Evolutionary conservation across 2,797 vertebrate species (phyloP).

Genomic region (Acestrorhynchus altus): DNA sequence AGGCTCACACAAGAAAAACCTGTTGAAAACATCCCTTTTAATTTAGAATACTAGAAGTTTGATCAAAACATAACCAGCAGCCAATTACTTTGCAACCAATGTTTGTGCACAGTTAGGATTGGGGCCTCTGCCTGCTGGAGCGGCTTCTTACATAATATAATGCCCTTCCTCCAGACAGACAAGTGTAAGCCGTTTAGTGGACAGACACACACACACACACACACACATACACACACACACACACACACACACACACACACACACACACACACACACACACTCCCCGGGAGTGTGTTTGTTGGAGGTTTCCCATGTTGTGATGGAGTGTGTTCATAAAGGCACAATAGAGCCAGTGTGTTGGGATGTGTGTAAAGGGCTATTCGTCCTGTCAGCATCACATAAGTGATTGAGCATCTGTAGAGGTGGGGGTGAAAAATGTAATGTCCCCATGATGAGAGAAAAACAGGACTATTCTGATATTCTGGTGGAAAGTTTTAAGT

Average conservation of each 20-base stretch:
- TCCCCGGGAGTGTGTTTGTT: constrained; percentile 17
- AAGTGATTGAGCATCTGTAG: background rate
- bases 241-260: background rate
- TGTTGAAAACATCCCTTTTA: too few species aligned
- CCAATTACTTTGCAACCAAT: background rate
- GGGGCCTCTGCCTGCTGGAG: background rate
- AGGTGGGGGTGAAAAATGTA: constrained; percentile 1
- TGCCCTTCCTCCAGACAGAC: constrained; percentile 22
- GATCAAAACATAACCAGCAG: too few species aligned
- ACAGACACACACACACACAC: background rate
- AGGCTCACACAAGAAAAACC: too few species aligned
- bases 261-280: background rate
- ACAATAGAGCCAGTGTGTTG: constrained; percentile 35
- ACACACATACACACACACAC: background rate
- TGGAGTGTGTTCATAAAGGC: constrained; percentile 29
- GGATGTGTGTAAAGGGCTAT: constrained; percentile 34
- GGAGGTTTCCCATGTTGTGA: background rate
- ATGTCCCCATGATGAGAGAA: constrained; percentile 12
- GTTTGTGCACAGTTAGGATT: background rate
- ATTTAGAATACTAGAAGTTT: too few species aligned
- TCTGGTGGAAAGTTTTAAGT: too few species aligned
- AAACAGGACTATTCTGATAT: background rate
- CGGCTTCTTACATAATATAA: constrained; percentile 27
- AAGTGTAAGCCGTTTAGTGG: constrained; percentile 6
- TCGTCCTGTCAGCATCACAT: background rate